Percentiles rank a stretch among this genome's conserved stretches.
These are phyloP conservation scores for Asarcornis scutulata DNA, from an alignment of 2,113 vertebrate genomes.

Conservation along the genomic window DNA sequence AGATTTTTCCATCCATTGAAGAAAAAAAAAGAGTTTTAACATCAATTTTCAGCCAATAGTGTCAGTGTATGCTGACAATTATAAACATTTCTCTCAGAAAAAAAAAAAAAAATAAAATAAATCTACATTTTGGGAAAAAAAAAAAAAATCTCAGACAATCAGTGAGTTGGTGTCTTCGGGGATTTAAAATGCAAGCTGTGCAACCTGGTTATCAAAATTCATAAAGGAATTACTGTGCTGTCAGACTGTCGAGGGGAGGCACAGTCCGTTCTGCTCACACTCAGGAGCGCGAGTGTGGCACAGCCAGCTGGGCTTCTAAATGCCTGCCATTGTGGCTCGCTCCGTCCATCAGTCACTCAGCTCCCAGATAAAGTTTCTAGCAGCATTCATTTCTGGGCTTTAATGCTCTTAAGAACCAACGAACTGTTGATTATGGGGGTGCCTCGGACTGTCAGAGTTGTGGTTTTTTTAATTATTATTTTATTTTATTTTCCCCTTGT, in stretches of 20 bases:
- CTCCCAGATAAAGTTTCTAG: slow-evolving; percentile 40
- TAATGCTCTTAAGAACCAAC: slow-evolving; percentile 12
- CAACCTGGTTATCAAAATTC: background rate
- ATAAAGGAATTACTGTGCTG: background rate
- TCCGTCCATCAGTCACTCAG: slow-evolving; percentile 18
- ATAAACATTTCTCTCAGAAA: background rate
- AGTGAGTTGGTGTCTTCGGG: background rate
- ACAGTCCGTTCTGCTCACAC: background rate
- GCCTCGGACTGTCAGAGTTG: background rate
- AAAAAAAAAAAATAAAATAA: background rate
- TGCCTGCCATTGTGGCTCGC: slow-evolving; percentile 11
- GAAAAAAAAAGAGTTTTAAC: background rate
- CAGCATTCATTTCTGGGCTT: background rate
- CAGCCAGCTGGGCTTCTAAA: slow-evolving; percentile 21
- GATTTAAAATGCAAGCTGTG: background rate
- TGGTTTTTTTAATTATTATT: background rate
- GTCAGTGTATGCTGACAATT: background rate
- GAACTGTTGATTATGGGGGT: slow-evolving; percentile 3
- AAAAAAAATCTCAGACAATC: background rate
- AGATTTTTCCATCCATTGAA: background rate
- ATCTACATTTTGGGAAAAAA: background rate
- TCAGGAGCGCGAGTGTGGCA: background rate
- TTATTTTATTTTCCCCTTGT: background rate
- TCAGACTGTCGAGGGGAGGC: background rate
- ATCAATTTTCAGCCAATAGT: background rate